Conservation (phyloP, 1,140 invertebrate genomes). For the Monomorium pharaonis region DNA sequence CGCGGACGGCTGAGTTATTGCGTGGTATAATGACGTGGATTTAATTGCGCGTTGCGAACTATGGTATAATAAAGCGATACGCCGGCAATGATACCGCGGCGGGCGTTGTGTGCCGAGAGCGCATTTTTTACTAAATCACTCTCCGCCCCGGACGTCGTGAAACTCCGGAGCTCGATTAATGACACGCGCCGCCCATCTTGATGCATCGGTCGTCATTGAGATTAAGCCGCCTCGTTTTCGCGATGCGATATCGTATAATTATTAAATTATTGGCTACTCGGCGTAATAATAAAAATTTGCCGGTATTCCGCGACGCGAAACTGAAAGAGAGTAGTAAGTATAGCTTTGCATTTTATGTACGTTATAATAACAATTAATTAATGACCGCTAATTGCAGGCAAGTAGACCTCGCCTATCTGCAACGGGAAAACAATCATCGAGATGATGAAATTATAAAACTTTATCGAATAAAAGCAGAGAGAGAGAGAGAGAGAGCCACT, state of each 20-base stretch:
- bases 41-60: conserved; percentile 52
- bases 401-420: not conserved
- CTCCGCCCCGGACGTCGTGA: not conserved
- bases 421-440: conserved; percentile 36
- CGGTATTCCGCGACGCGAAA: not conserved
- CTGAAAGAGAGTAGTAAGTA: not conserved
- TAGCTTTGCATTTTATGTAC: not conserved
- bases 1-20: conserved; percentile 32
- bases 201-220: too few relatives aligned
- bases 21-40: conserved; percentile 42
- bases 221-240: not conserved
- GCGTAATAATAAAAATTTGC: not conserved
- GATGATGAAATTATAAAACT: conserved; percentile 41
- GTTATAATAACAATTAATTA: conserved; percentile 16
- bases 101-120: not conserved
- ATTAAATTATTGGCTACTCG: not conserved
- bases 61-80: conserved; percentile 50
- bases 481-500: too few relatives aligned
- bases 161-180: conserved; percentile 31
- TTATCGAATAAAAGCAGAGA: conserved; percentile 46
- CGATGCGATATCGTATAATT: not conserved
- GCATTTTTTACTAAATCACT: conserved; percentile 36
- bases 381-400: not conserved
- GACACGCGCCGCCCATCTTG: not conserved
- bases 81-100: not conserved